Conservation (phyloP, 92 coral and sea anemone species). For the Parazoanthus atlanticus region DNA sequence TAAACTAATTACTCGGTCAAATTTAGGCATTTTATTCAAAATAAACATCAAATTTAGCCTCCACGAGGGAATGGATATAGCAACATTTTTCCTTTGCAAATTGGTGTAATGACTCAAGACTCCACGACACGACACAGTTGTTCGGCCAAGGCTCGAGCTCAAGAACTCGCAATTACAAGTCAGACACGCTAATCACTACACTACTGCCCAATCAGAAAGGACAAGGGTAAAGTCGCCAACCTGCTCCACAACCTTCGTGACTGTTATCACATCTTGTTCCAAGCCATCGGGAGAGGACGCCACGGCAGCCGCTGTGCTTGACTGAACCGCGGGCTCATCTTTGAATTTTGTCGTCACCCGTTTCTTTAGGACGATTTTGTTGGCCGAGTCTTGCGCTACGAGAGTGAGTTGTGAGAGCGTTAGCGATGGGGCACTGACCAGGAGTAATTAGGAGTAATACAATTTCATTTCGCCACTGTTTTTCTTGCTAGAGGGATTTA, state of each 20-base stretch:
- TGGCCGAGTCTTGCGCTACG: slow-evolving; percentile 15
- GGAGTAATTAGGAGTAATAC: too few species aligned
- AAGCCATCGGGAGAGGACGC: slow-evolving; percentile 44
- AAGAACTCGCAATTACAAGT: neutral
- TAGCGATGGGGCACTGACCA: neutral
- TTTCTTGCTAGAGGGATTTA: too few species aligned
- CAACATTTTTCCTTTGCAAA: too few species aligned
- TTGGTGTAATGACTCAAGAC: too few species aligned
- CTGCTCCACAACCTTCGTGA: slow-evolving; percentile 96
- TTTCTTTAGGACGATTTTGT: slow-evolving; percentile 37
- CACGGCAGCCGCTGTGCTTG: slow-evolving; percentile 22
- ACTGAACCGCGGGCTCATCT: slow-evolving; percentile 39
- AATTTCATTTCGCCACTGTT: too few species aligned
- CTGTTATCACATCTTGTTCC: slow-evolving; percentile 93
- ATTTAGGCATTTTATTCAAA: too few species aligned
- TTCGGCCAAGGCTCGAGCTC: too few species aligned
- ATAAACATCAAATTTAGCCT: too few species aligned
- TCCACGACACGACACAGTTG: too few species aligned
- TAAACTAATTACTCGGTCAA: too few species aligned
- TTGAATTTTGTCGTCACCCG: slow-evolving; percentile 35
- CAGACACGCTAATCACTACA: neutral
- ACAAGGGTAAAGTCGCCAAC: slow-evolving; percentile 35
- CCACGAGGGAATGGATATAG: too few species aligned
- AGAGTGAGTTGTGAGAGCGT: neutral
- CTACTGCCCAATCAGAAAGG: neutral